A percentile compares a stretch with the other conserved stretches of the same genome.
These are phyloP conservation scores for Agonopterix arenella DNA, from an alignment of 2,888 invertebrate species.

Conservation along the genomic window DNA sequence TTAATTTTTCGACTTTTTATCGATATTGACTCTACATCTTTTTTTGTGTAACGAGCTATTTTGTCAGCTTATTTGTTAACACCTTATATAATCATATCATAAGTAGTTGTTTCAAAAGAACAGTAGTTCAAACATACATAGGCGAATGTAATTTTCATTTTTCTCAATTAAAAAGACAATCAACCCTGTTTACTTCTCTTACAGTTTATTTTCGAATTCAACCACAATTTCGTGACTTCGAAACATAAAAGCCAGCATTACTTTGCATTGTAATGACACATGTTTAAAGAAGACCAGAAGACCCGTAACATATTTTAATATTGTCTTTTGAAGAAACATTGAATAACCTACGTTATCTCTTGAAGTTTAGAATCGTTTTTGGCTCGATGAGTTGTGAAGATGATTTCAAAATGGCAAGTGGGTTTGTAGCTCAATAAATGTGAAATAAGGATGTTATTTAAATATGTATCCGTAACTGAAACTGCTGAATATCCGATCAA, in stretches of 20 bases:
- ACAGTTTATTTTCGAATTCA: constrained; percentile 11
- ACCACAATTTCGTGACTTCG: constrained; percentile 21
- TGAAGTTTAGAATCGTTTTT: neutral
- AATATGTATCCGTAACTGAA: no score
- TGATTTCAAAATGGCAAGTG: constrained; percentile 15
- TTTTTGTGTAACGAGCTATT: no score
- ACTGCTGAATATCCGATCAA: no score
- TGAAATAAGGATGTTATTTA: neutral
- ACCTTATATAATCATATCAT: no score
- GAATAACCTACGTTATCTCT: constrained; percentile 1
- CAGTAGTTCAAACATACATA: no score
- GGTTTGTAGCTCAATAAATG: constrained; percentile 16
- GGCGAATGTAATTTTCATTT: no score
- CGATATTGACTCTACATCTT: no score
- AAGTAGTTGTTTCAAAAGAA: no score
- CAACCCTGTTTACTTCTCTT: neutral
- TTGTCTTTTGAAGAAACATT: neutral
- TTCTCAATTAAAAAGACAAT: neutral
- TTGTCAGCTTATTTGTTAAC: no score
- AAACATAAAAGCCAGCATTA: constrained; percentile 24
- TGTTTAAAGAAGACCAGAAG: constrained; percentile 22
- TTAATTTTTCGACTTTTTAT: no score
- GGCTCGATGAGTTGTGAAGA: constrained; percentile 4
- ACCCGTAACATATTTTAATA: constrained; percentile 17
- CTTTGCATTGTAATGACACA: constrained; percentile 30